Percentiles rank a stretch among this genome's conserved stretches.
phyloP scores from a whole-genome alignment of 2,888 invertebrate genomes.

The Julus scanicus region DNA sequence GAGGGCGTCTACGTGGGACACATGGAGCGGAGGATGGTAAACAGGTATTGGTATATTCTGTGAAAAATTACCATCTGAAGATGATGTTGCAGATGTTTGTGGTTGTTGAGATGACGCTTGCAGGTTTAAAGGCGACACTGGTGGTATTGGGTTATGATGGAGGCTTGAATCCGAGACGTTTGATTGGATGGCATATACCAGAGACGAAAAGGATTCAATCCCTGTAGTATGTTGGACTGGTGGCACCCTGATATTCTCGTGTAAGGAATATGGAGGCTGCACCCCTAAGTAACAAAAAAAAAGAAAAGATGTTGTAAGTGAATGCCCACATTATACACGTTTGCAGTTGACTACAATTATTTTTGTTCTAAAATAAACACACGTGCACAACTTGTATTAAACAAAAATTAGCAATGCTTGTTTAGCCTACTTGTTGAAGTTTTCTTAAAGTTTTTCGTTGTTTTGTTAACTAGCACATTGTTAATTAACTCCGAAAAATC shows the following conservation, averaged over 20 bases:
- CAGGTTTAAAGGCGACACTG: not conserved
- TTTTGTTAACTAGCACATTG: not conserved
- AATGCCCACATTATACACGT: not conserved
- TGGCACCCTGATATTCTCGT: conserved; percentile 6
- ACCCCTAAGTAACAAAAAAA: conserved; percentile 41
- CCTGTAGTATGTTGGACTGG: conserved; percentile 25
- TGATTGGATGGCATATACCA: conserved; percentile 44
- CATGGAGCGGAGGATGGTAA: not conserved
- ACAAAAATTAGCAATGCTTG: not conserved
- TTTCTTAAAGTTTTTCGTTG: not conserved
- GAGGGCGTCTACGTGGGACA: conserved; percentile 27
- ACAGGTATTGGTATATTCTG: not conserved
- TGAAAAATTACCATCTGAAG: not conserved
- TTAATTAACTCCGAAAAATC: not conserved
- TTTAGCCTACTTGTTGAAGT: not conserved
- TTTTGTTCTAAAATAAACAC: not conserved
- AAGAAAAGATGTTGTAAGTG: not conserved
- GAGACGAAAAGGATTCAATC: conserved; percentile 38
- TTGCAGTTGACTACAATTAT: not conserved
- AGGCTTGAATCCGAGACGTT: conserved; percentile 4
- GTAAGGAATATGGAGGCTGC: conserved; percentile 9
- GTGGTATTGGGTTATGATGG: not conserved
- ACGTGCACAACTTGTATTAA: not conserved
- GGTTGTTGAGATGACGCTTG: conserved; percentile 11
- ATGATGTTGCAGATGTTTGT: conserved; percentile 44